Evolutionary conservation across 2,113 vertebrate genomes (phyloP).

Genomic region (Chamaetylas fuelleborni): DNA sequence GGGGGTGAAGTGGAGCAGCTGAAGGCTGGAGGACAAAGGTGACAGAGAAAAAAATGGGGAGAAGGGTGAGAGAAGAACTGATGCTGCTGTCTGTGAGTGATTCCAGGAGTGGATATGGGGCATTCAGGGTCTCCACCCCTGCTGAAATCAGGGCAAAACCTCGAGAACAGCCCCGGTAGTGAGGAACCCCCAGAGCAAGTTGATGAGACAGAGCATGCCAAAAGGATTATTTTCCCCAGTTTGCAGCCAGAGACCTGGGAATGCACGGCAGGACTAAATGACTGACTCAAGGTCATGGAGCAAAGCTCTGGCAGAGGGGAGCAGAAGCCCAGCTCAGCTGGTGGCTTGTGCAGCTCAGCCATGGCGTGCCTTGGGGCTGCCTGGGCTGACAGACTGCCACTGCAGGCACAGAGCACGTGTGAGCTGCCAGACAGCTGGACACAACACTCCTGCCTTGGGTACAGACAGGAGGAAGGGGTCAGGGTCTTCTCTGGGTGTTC

Average conservation of each 20-base stretch:
- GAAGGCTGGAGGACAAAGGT: neutral
- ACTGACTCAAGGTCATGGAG: neutral
- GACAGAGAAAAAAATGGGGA: neutral
- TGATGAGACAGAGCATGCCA: neutral
- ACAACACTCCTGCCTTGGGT: neutral
- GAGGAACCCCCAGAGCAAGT: neutral
- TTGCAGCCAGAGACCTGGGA: neutral
- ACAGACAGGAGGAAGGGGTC: neutral
- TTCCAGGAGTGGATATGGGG: neutral
- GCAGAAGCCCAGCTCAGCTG: constrained; percentile 31
- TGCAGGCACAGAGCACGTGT: neutral
- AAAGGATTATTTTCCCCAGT: neutral
- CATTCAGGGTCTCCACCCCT: neutral
- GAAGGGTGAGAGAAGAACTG: neutral
- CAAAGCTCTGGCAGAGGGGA: neutral
- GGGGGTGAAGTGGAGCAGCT: neutral
- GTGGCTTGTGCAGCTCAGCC: neutral
- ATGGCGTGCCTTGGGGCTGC: neutral
- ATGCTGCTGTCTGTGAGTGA: accelerated
- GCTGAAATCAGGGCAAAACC: neutral
- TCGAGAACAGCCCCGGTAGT: neutral
- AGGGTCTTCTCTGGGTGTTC: neutral
- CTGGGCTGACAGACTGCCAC: neutral
- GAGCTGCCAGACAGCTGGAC: neutral
- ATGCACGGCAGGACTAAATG: neutral